Evolutionary conservation across 2,797 vertebrate species (phyloP), one percentile per base, ranked within the genome.

Genomic region (Spinus pinus): DNA sequence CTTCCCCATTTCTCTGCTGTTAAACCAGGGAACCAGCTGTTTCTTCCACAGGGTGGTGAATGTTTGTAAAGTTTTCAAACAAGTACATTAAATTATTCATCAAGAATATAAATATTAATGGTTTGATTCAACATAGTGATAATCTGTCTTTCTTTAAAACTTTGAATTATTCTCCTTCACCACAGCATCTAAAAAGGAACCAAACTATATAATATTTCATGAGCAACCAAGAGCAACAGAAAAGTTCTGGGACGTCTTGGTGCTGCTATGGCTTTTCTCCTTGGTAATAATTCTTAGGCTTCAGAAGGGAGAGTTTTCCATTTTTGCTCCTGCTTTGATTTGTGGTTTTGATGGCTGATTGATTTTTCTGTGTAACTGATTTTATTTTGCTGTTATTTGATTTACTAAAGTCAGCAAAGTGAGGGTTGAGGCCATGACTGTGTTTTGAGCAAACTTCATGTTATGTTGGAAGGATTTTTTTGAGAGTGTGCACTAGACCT

Each of bases 281-380:
- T 53, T 44, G 44, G 53, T 58, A 93, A 82, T 85, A 95, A 81
- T 49, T 91, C 81, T 84, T 75, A 24, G 8, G 25, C 37, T 88
- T 94, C 60, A 79, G 80, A 90, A 69, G 7, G 49, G 28, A 35
- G 41, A 85, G 41, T 58, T 93, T 95, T 94, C 93, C 42, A 54
- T 42, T 93, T 91, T 72, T 78, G 47, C 6, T 90, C 47, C 81
- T 69, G 31, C 54, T 94, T 93, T 95, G 91, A 95, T 91, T 87
- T 94, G 91, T 90, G 86, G 72, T 62, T 93, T 96, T 93, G 77
- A 94, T 62, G 86, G 53, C 64, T 89, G 88, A 91, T 89, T 94
- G 86, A 96, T 96, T 96, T 94, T 86, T 61, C 51, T 46, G 15
- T 90, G 65, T 75, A 92, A 86, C 84, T 87, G 54, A 80, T 75